Base-by-base conservation (phyloP, 2,888 invertebrate genomes). In the Cephus rjabovi region DNA sequence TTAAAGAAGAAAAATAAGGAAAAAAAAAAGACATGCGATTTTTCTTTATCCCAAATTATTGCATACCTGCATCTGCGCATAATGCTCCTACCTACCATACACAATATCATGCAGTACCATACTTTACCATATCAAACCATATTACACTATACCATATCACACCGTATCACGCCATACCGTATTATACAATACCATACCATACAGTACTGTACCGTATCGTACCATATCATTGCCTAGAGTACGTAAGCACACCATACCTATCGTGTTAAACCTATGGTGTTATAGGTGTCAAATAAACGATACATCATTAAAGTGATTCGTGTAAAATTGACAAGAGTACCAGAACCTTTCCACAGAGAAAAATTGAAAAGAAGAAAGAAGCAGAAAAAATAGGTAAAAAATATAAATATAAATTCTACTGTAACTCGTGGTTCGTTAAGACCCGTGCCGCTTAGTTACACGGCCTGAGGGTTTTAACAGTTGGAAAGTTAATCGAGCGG, bases 251-350 rank as follows among this genome's bases (percentile, higher is more conserved):
- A 81, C 80, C 83, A 83, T 83, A 81, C 81, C 74, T 74, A 74
- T 74, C 34, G 33, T 74, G 74, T 74, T 34, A 74, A 31, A 12
- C 31, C 31, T 33, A 82, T 84, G 85, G 81, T 85, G 85, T 84
- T 86, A 82, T 87, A 85, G 86, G 84, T 87, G 87, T 87, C 87
- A 82, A 87, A 87, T 86, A 87, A 87, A 87, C 83, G 82, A 84
- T 86, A 82, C 84, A 83, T 85, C 82, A 86, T 85, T 83, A 84
- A 40, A 40, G 40, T 40, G 40, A 40, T 40, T 40, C 15, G 15
- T 15, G 15, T 40, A 40, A 0, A 73, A 73, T 40, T 37, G 76
- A 40, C 40, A 40, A 40, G 40, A 40, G 40, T 15, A 40, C 40
- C 40, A 40, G 40, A 40, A 40, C 40, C 40, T 40, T 40, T 40